Conservation (phyloP, 2,797 vertebrate species). For the Halcyon leucocephala region DNA sequence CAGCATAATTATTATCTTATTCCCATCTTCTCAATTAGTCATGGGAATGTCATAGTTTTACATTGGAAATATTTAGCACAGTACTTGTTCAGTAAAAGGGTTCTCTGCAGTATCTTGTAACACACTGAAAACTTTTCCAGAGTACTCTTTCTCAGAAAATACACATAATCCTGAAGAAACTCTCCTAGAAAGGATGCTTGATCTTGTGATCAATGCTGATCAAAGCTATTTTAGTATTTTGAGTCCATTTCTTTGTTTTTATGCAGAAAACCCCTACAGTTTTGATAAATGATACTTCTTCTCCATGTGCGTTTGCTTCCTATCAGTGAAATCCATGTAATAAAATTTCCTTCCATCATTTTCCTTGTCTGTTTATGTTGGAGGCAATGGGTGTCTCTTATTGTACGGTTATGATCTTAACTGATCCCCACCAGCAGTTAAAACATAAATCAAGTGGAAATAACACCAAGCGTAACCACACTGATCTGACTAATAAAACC, state of each 20-base stretch:
- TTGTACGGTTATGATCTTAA: background rate
- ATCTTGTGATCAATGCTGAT: background rate
- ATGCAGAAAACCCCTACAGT: background rate
- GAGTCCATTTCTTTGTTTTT: background rate
- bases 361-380: background rate
- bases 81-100: background rate
- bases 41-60: background rate
- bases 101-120: background rate
- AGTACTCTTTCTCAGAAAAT: background rate
- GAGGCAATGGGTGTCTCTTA: constrained; percentile 10
- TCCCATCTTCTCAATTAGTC: background rate
- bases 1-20: background rate
- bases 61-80: background rate
- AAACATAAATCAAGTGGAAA: constrained; percentile 20
- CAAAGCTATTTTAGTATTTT: background rate
- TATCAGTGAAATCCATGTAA: background rate
- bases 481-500: constrained; percentile 16
- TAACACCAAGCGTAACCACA: background rate
- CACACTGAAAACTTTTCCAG: background rate
- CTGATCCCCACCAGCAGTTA: background rate
- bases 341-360: background rate
- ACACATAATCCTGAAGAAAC: fast-evolving
- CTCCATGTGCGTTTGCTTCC: background rate
- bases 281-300: background rate
- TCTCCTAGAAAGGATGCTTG: background rate